Evolutionary conservation across 30 jellyfish, hydroid and myxozoan genomes (phyloP), one percentile per base, ranked within the genome.

Genomic region (Sanderia malayensis): DNA sequence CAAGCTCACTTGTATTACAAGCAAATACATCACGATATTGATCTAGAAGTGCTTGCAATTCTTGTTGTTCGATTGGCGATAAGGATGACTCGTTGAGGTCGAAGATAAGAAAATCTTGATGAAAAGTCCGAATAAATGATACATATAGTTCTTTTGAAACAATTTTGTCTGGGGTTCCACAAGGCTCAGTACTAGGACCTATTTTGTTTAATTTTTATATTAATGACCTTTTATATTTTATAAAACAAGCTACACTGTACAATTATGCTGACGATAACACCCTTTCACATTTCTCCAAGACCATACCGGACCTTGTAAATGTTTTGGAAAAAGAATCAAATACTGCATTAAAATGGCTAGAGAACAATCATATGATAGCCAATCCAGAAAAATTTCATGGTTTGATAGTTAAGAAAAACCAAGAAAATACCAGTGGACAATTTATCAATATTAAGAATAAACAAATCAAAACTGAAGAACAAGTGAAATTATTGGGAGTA

Each of bases 331-430:
- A 28, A 21, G 79, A 67, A 17, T 17, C 79, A 27, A 67, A 67
- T 25, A 31, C 21, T 28, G 69, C 70, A 17, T 4, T 29, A 18
- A 69, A 27, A 28, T 67, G 79, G 79, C 30, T 61, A 28, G 30
- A 61, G 30, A 61, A 8, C 30, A 61, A 61, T 28, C 25, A 61
- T 23, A 61, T 61, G 73, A 61, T 61, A 25, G 73, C 73, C 0
- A 67, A 30, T n/a, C 79, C 79, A 28, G 67, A 67, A 24, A 67
- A 67, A 67, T 67, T 67, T 67, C 79, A 67, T 23, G 31, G 32
- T 28, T 27, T 21, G 21, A 67, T 67, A 27, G 32, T 67, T 17
- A 34, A 1, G 20, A 61, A 28, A 61, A 28, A 61, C 30, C 25
- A 61, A 61, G 18, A 25, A 23, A 31, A 61, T 47, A 61, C 25